Percentiles rank a stretch among this genome's conserved stretches.
Evolutionary conservation across 2,797 vertebrate species (phyloP).

Genomic region (Semaprochilodus insignis): DNA sequence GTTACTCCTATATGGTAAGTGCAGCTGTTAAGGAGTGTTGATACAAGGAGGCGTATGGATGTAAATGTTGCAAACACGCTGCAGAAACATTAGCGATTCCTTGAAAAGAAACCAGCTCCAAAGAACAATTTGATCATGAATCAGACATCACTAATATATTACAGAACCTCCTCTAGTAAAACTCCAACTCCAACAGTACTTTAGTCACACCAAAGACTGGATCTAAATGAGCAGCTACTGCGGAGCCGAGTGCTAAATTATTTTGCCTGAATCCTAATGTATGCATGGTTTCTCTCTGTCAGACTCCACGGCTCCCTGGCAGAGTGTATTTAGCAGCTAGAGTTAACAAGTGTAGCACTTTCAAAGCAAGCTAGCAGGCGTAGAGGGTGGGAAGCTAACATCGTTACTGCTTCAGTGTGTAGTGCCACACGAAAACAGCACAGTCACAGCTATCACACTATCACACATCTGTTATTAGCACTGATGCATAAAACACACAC

Average conservation of each 20-base stretch:
- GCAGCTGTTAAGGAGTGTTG: no score
- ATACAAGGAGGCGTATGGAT: no score
- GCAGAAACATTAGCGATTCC: no score
- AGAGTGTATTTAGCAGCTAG: conserved; percentile 34
- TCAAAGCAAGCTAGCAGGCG: conserved; percentile 1
- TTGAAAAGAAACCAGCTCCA: no score
- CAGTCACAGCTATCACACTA: conserved; percentile 17
- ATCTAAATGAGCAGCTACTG: not conserved
- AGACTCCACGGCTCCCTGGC: not conserved
- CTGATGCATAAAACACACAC: conserved; percentile 33
- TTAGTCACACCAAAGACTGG: not conserved
- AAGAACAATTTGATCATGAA: no score
- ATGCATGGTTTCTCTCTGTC: not conserved
- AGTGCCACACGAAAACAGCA: conserved; percentile 9
- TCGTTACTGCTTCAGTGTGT: conserved; percentile 25
- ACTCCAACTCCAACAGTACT: not conserved
- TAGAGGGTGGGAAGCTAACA: conserved; percentile 2
- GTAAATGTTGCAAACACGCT: no score
- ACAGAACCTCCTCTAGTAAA: no score
- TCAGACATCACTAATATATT: no score
- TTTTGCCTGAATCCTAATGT: not conserved
- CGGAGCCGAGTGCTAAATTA: no score
- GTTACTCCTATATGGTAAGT: no score
- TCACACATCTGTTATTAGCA: conserved; percentile 38
- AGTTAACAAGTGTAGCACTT: conserved; percentile 45